These are phyloP conservation scores for Rousettus madagascariensis DNA, from an alignment of 2,797 vertebrate genomes.

Conservation along the genomic window DNA sequence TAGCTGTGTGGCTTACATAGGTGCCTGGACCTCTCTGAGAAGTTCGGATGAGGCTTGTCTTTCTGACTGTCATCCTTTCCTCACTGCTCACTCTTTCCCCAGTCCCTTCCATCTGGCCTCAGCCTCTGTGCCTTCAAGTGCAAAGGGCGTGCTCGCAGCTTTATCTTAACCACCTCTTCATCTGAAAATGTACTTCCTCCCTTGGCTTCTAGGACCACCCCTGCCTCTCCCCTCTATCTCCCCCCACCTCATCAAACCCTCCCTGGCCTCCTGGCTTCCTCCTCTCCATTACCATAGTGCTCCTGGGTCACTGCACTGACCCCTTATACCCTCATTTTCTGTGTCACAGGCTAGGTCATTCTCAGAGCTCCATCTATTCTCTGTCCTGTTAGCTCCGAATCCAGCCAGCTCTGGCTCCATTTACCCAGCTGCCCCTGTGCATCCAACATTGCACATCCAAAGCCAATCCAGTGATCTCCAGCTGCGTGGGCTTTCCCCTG, in stretches of 20 bases:
- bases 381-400: neutral
- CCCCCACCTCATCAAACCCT: neutral
- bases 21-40: neutral
- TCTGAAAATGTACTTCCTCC: neutral
- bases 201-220: neutral
- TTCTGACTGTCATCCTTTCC: neutral
- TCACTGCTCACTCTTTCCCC: neutral
- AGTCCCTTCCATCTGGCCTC: neutral
- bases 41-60: neutral
- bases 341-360: neutral
- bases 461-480: fast-evolving
- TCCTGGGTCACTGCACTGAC: neutral
- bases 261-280: neutral
- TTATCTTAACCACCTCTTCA: neutral
- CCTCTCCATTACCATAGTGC: neutral
- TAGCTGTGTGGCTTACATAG: neutral
- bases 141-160: neutral
- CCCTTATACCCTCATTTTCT: neutral
- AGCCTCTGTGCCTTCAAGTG: fast-evolving
- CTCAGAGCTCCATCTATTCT: too few species aligned
- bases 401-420: neutral
- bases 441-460: too few species aligned
- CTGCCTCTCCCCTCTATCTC: neutral
- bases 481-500: neutral
- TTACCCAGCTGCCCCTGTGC: neutral